phyloP scores from a whole-genome alignment of 2,888 invertebrate species.

The Lamellibrachia satsuma region DNA sequence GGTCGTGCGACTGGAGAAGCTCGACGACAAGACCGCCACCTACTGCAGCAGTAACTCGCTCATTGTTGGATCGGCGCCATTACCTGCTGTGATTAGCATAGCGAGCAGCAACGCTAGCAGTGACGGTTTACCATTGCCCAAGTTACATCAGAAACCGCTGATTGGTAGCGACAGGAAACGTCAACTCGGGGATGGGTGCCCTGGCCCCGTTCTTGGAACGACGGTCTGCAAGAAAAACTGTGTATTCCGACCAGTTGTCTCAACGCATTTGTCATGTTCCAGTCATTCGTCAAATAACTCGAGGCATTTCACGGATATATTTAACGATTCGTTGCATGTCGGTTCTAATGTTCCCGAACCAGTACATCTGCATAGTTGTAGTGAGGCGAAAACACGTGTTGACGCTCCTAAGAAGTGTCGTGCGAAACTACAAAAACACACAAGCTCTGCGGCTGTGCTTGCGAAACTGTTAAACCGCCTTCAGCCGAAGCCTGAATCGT shows the following conservation, averaged over 20 bases:
- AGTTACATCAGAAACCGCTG: background rate
- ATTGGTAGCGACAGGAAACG: background rate
- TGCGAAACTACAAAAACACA: background rate
- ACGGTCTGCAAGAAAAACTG: background rate
- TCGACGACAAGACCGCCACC: background rate
- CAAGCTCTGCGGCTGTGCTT: background rate
- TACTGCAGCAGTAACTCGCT: constrained; percentile 1
- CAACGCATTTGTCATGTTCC: background rate
- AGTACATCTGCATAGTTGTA: background rate
- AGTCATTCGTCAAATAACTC: background rate
- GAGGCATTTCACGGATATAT: background rate
- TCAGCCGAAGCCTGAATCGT: background rate
- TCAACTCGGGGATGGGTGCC: background rate
- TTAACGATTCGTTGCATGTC: background rate
- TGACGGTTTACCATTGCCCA: background rate
- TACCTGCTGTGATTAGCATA: background rate
- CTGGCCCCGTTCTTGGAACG: background rate
- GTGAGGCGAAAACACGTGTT: background rate
- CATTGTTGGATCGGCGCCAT: background rate
- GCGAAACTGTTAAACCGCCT: background rate
- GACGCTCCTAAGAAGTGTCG: background rate
- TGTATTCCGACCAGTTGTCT: background rate
- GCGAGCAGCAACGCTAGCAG: background rate
- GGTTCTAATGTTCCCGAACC: background rate
- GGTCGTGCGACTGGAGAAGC: background rate